Conservation (phyloP, 2,113 vertebrate species). For the Passerina amoena region DNA sequence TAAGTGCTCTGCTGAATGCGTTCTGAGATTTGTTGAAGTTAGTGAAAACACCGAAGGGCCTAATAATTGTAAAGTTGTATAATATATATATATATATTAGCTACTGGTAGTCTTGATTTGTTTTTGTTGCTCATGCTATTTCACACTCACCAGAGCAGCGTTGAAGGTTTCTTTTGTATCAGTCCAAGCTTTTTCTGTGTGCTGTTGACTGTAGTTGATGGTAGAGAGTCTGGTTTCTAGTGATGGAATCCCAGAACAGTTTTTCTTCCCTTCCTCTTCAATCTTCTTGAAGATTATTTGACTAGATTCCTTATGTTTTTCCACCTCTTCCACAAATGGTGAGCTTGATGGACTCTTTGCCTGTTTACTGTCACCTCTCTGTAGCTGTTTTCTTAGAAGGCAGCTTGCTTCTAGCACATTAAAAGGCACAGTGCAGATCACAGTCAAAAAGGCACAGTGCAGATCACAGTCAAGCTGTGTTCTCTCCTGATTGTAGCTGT, state of each 20-base stretch:
- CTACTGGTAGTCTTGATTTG: not conserved
- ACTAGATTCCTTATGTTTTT: not conserved
- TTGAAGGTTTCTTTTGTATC: not conserved
- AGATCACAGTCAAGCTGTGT: not conserved
- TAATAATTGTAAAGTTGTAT: not conserved
- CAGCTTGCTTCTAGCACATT: not conserved
- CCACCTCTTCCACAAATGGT: not conserved
- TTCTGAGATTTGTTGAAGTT: not conserved
- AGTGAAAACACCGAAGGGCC: not conserved
- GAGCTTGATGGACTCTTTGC: not conserved
- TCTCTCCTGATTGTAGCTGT: not conserved
- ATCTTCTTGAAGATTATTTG: not conserved
- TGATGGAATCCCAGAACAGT: not conserved
- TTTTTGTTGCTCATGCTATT: not conserved
- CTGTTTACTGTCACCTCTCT: rapidly evolving
- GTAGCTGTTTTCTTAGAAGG: not conserved
- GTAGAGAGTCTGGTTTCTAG: not conserved
- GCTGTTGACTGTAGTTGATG: not conserved
- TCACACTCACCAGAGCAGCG: not conserved
- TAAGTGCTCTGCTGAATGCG: not conserved
- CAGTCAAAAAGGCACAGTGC: not conserved
- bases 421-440: not conserved
- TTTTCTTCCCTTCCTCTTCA: not conserved
- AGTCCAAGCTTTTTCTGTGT: not conserved
- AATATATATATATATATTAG: not conserved